A percentile compares a stretch with the other conserved stretches of the same genome.
phyloP scores from a whole-genome alignment of 2,888 invertebrate genomes.

The Geophilus truncorum region DNA sequence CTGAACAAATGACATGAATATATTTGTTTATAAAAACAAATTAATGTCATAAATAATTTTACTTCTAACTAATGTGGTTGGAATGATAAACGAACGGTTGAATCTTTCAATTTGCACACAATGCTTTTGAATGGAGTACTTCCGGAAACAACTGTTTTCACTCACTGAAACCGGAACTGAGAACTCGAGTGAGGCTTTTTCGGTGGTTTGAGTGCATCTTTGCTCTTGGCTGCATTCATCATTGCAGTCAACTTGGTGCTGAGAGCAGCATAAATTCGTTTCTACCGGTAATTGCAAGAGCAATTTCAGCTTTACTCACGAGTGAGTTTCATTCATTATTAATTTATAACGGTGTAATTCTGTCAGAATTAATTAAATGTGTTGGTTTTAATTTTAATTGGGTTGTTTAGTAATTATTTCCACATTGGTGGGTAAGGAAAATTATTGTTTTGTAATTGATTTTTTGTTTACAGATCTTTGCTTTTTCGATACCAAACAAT shows the following conservation, averaged over 20 bases:
- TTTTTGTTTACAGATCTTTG: constrained; percentile 1
- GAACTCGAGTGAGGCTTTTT: neutral
- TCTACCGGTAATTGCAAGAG: neutral
- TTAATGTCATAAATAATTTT: no score
- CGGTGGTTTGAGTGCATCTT: neutral
- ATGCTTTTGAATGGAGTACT: neutral
- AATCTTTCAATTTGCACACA: neutral
- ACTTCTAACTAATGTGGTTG: no score
- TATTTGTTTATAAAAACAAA: no score
- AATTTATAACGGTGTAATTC: neutral
- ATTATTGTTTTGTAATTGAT: neutral
- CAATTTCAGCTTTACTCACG: neutral
- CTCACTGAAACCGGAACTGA: neutral
- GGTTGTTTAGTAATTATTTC: no score
- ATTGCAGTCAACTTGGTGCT: neutral
- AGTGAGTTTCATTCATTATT: neutral
- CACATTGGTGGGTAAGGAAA: no score
- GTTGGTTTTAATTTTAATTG: no score
- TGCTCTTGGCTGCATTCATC: neutral
- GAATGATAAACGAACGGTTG: no score
- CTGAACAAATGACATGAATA: no score
- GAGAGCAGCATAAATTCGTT: neutral
- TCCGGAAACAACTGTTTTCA: neutral
- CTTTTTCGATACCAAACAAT: neutral
- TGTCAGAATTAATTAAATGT: neutral